Evolutionary conservation across 2,888 invertebrate genomes (phyloP).

Genomic region (Plebejus argus): DNA sequence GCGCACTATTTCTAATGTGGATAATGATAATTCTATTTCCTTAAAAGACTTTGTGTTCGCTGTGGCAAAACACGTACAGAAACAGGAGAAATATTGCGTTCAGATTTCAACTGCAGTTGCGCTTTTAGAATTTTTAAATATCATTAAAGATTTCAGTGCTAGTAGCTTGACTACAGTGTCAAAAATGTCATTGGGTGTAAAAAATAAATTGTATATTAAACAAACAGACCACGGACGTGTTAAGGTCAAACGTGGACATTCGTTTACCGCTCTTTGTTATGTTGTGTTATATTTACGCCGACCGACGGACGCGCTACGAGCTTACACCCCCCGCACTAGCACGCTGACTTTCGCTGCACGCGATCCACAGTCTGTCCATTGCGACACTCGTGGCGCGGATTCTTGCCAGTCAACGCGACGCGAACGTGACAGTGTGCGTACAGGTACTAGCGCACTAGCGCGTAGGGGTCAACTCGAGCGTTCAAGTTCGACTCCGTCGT

Average conservation of each 20-base stretch:
- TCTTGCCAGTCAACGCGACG: conserved; percentile 32
- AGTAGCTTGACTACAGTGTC: too few relatives aligned
- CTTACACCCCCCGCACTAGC: background rate
- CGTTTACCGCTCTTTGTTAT: too few relatives aligned
- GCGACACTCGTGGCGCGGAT: conserved; percentile 37
- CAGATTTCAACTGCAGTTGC: too few relatives aligned
- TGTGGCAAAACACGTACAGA: too few relatives aligned
- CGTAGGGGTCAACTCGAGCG: background rate
- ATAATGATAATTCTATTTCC: conserved; percentile 53
- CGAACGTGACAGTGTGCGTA: background rate
- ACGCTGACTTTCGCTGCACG: background rate
- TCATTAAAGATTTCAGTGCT: too few relatives aligned
- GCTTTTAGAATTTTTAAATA: too few relatives aligned
- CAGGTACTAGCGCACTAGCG: background rate
- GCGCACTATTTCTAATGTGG: conserved; percentile 57
- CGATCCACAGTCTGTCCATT: background rate
- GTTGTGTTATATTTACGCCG: background rate
- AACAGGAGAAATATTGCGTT: too few relatives aligned
- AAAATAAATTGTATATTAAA: too few relatives aligned
- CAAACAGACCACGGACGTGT: too few relatives aligned
- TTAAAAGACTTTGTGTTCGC: conserved; percentile 65
- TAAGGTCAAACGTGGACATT: too few relatives aligned
- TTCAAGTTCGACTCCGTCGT: background rate
- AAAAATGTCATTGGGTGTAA: too few relatives aligned
- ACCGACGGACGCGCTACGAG: background rate